Percentiles rank a stretch among this genome's conserved stretches.
Conservation (phyloP, 2,797 vertebrate genomes). For the Darevskia mixta region DNA sequence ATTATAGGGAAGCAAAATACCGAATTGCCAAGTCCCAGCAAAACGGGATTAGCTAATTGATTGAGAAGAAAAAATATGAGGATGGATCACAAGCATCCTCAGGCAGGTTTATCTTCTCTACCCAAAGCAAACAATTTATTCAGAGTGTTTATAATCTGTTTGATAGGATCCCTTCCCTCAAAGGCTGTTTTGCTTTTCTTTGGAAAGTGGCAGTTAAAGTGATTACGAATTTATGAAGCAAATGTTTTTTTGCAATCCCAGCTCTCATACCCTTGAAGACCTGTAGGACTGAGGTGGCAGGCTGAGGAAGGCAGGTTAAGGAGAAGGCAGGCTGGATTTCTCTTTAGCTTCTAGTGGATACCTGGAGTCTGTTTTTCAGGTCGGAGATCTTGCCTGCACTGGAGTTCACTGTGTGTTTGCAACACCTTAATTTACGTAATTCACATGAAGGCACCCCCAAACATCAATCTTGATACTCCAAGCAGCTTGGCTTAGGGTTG, state of each 20-base stretch:
- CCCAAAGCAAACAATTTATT: conserved; percentile 22
- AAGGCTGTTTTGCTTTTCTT: neutral
- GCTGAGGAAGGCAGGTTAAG: neutral
- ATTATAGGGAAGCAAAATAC: conserved; percentile 55
- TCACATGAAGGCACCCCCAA: no score
- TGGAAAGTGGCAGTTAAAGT: neutral
- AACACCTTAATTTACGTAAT: no score
- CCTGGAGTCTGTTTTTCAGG: no score
- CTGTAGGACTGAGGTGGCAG: neutral
- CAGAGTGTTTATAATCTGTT: conserved; percentile 4
- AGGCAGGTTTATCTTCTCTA: neutral
- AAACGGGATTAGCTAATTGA: conserved; percentile 61
- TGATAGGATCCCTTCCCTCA: neutral
- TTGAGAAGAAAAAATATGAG: conserved; percentile 46
- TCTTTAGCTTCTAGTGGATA: no score
- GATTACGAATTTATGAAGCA: neutral
- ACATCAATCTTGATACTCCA: no score
- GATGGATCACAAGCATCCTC: conserved; percentile 35
- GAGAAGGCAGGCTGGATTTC: neutral
- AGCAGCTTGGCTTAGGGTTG: no score
- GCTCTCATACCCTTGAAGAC: neutral
- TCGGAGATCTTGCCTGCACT: no score
- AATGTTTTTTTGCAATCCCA: neutral
- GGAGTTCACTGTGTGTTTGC: no score
- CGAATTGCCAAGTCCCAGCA: conserved; percentile 46